Conservation (phyloP, 2,797 vertebrate species). For the Argya squamiceps region DNA sequence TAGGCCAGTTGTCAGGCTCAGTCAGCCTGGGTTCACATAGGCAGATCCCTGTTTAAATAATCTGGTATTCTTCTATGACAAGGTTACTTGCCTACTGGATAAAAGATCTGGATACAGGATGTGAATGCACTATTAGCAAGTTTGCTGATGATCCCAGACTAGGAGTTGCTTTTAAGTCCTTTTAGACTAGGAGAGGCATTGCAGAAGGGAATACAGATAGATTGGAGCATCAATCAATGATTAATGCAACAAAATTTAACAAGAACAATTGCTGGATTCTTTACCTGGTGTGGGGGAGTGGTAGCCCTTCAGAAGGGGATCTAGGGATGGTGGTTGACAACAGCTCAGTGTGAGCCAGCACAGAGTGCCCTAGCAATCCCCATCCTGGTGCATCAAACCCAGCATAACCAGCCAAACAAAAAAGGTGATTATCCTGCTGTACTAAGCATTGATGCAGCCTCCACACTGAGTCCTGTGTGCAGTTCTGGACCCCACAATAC, state of each 20-base stretch:
- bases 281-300: not conserved
- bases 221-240: not conserved
- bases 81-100: not conserved
- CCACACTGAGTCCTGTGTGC: not conserved
- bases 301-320: not conserved
- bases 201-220: not conserved
- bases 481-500: not conserved
- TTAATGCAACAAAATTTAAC: not conserved
- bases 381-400: not conserved
- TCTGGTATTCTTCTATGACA: not conserved
- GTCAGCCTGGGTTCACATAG: not conserved
- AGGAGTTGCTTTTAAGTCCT: not conserved
- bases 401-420: not conserved
- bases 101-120: not conserved
- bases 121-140: not conserved
- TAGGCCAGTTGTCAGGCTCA: not conserved
- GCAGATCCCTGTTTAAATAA: not conserved
- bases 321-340: not conserved
- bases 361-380: not conserved
- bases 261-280: not conserved
- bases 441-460: accelerated
- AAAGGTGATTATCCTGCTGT: accelerated
- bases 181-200: not conserved
- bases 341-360: not conserved
- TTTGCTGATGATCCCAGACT: not conserved